Base-by-base conservation (phyloP, 2,797 vertebrate species). In the Lutjanus campechanus region DNA sequence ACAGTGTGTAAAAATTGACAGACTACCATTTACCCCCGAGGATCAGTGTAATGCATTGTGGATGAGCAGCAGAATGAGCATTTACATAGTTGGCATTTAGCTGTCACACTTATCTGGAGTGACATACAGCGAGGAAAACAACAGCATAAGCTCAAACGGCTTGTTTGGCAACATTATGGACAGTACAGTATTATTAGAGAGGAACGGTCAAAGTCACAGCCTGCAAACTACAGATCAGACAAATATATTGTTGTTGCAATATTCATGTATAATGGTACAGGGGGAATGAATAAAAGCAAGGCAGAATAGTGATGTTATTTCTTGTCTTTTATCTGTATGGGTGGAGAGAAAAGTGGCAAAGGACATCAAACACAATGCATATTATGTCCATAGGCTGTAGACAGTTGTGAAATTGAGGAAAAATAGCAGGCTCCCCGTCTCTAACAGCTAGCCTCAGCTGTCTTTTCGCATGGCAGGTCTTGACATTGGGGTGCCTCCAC, bases 391-490 rank as follows among this genome's bases (percentile, higher is more conserved):
- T 51, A 84, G 82, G 89, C 84, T 73, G 62, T 74, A 82, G 73
- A 84, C 77, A 64, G 81, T 77, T 90, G 63, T 86, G 77, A 89
- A 93, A 95, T 91, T 82, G 91, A 92, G 84, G 86, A 84, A 85
- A 91, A 93, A 93, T 89, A 88, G 81, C 85, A 69, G 72, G 67
- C 82, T 77, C 80, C 80, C 67, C 77, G 54, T 84, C 61, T 90
- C 82, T 81, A 82, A 73, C 50, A 74, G 77, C 65, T 44, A 60
- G 83, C 73, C 82, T 88, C 85, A 86, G 91, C 88, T 90, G 88
- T 87, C 87, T 93, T 88, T 87, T 90, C 86, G 84, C 88, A 88
- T 89, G 86, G 82, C 78, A 72, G 84, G 73, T 85, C 87, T 75
- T 82, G 84, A 91, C 89, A 84, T 77, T 61, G 55, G 75, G 85